These are phyloP conservation scores for Lordiphosa clarofinis DNA, from an alignment of 1,140 invertebrate genomes.

Conservation along the genomic window DNA sequence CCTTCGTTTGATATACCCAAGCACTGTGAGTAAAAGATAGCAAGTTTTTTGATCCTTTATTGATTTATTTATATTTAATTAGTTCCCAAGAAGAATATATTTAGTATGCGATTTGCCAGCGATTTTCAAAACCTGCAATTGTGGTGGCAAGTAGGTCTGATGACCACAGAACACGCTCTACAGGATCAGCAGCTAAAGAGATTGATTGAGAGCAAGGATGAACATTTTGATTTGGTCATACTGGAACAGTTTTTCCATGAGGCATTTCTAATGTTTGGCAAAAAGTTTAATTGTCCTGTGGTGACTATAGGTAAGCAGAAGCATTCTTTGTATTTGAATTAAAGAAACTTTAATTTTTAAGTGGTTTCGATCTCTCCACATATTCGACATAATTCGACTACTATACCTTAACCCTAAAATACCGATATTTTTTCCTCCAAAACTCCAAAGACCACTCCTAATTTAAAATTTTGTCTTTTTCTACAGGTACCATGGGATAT, in stretches of 20 bases:
- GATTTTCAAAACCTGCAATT: conserved; percentile 71
- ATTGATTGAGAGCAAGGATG: conserved; percentile 80
- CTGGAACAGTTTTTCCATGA: conserved; percentile 82
- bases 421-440: no score
- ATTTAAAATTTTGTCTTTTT: neutral
- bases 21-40: conserved; percentile 58
- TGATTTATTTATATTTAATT: neutral
- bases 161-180: conserved; percentile 80
- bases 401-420: no score
- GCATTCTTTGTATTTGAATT: conserved; percentile 7
- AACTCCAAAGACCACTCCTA: no score
- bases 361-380: no score
- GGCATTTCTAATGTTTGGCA: conserved; percentile 81
- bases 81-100: conserved; percentile 77
- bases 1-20: conserved; percentile 81
- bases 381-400: no score
- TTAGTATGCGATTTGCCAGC: conserved; percentile 64
- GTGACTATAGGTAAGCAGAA: conserved; percentile 74
- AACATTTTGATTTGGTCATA: conserved; percentile 81
- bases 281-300: conserved; percentile 81
- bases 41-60: neutral
- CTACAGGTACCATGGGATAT: conserved; percentile 80
- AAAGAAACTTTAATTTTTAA: neutral
- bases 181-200: conserved; percentile 79
- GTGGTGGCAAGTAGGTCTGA: conserved; percentile 79